A percentile compares a stretch with the other conserved stretches of the same genome.
phyloP scores from a whole-genome alignment of 2,888 invertebrate genomes.

The Myathropa florea region DNA sequence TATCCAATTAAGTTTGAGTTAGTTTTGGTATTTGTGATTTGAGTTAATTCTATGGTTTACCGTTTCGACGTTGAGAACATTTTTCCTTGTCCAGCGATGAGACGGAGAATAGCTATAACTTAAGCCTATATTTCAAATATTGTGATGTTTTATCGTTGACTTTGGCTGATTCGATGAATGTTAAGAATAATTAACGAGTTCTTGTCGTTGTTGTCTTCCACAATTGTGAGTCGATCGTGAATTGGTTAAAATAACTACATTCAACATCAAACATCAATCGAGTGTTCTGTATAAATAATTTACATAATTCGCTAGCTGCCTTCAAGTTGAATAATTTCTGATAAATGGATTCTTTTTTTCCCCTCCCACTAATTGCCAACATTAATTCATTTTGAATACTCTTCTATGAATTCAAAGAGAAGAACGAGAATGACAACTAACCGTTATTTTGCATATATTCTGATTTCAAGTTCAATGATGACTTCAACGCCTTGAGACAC shows the following conservation, averaged over 20 bases:
- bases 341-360: not conserved
- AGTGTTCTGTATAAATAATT: not conserved
- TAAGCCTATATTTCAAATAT: constrained; percentile 18
- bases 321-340: not conserved
- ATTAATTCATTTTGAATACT: no score
- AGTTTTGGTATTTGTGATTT: constrained; percentile 4
- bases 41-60: constrained; percentile 13
- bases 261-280: not conserved
- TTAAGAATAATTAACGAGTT: not conserved
- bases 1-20: constrained; percentile 6
- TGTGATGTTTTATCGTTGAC: constrained; percentile 43
- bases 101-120: constrained; percentile 1
- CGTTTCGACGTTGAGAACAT: constrained; percentile 45
- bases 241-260: not conserved
- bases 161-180: constrained; percentile 1
- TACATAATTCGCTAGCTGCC: not conserved
- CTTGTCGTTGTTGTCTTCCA: no score
- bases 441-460: no score
- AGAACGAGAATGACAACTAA: no score
- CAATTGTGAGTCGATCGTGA: not conserved
- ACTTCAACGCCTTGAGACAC: no score
- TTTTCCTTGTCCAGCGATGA: constrained; percentile 29
- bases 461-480: no score
- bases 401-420: no score
- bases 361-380: not conserved